phyloP scores from a whole-genome alignment of 2,888 invertebrate genomes.

The Lottia gigantea region DNA sequence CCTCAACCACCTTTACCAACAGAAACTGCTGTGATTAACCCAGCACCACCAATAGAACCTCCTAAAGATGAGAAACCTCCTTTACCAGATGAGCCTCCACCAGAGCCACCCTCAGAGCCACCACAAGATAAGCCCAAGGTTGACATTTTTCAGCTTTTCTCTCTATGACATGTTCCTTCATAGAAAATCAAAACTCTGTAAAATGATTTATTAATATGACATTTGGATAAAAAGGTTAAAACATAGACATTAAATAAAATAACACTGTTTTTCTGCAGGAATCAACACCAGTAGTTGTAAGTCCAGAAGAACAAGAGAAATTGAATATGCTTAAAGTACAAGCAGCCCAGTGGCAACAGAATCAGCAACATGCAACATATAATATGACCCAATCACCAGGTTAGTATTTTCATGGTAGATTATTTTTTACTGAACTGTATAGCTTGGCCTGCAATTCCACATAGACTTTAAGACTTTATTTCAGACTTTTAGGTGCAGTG shows the following conservation, averaged over 20 bases:
- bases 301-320: slow-evolving; percentile 46
- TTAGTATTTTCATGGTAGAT: neutral
- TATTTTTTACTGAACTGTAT: too few relatives aligned
- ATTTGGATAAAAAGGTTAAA: too few relatives aligned
- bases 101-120: slow-evolving; percentile 21
- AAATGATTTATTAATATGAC: neutral
- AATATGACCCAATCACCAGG: slow-evolving; percentile 30
- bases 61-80: slow-evolving; percentile 60
- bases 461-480: too few relatives aligned
- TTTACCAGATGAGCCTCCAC: slow-evolving; percentile 62
- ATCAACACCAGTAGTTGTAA: slow-evolving; percentile 24
- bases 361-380: slow-evolving; percentile 25
- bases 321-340: slow-evolving; percentile 50
- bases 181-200: neutral
- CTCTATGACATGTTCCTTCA: neutral
- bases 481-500: too few relatives aligned
- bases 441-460: too few relatives aligned
- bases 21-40: slow-evolving; percentile 23
- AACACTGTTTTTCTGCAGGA: too few relatives aligned
- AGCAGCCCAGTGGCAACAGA: slow-evolving; percentile 53
- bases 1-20: slow-evolving; percentile 21
- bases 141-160: too few relatives aligned
- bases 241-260: too few relatives aligned
- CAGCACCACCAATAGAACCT: slow-evolving; percentile 52
- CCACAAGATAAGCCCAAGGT: slow-evolving; percentile 7